Percentiles rank a stretch among this genome's conserved stretches.
Conservation (phyloP, 2,113 vertebrate species). For the Maccullochella peelii region DNA sequence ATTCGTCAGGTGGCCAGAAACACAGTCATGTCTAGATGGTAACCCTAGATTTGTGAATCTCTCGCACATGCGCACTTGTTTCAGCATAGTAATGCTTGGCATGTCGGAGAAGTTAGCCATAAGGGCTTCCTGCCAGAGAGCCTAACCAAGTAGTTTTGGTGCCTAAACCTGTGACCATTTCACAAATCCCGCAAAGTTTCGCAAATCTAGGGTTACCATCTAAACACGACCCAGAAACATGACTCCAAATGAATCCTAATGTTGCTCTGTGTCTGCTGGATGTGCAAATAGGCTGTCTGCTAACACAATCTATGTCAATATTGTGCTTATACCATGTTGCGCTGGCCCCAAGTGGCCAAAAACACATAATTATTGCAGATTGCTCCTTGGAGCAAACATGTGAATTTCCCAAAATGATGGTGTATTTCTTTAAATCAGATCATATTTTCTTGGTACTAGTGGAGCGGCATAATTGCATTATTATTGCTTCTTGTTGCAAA, state of each 20-base stretch:
- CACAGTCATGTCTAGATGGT: no score
- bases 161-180: no score
- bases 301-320: neutral
- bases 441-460: neutral
- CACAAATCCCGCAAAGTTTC: no score
- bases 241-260: neutral
- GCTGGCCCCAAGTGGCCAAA: neutral
- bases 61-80: no score
- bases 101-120: no score
- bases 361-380: neutral
- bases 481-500: neutral
- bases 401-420: neutral
- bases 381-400: neutral
- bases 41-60: no score
- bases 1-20: no score
- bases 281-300: neutral
- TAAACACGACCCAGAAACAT: no score
- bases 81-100: no score
- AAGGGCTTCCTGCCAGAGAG: no score
- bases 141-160: no score
- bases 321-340: neutral
- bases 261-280: neutral
- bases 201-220: no score
- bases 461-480: neutral
- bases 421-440: neutral